Conservation (phyloP, 1,140 invertebrate genomes). For the Anagrus nilaparvatae region DNA sequence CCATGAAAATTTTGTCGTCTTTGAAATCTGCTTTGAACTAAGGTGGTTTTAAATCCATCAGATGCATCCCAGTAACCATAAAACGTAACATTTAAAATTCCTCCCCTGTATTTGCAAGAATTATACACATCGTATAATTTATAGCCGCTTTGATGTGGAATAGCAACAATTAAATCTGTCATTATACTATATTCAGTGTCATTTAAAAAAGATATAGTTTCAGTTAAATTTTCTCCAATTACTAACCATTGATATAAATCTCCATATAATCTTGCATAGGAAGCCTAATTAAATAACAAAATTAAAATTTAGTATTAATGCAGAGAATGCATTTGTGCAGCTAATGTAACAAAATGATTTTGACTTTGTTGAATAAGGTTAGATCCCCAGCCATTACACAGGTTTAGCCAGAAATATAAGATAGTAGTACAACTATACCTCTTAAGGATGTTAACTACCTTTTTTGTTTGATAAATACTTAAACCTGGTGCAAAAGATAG, state of each 20-base stretch:
- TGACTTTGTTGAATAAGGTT: no score
- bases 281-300: no score
- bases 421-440: no score
- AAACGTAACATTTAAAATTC: conserved; percentile 22
- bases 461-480: no score
- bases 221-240: conserved; percentile 19
- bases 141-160: conserved; percentile 10
- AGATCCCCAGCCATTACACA: no score
- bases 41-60: conserved; percentile 16
- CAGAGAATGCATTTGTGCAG: no score
- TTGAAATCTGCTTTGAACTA: conserved; percentile 19
- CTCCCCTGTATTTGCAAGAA: conserved; percentile 26
- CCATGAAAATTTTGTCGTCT: conserved; percentile 26
- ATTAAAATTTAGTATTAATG: no score
- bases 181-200: conserved; percentile 23
- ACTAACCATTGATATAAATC: conserved; percentile 26
- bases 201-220: conserved; percentile 16
- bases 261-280: conserved; percentile 20
- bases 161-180: conserved; percentile 23
- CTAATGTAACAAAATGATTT: no score
- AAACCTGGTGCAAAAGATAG: no score
- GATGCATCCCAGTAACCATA: conserved; percentile 20
- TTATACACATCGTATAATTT: conserved; percentile 26
- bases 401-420: no score
- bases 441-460: no score